Conservation (phyloP, 2,888 invertebrate species). For the Dorcus hopei region DNA sequence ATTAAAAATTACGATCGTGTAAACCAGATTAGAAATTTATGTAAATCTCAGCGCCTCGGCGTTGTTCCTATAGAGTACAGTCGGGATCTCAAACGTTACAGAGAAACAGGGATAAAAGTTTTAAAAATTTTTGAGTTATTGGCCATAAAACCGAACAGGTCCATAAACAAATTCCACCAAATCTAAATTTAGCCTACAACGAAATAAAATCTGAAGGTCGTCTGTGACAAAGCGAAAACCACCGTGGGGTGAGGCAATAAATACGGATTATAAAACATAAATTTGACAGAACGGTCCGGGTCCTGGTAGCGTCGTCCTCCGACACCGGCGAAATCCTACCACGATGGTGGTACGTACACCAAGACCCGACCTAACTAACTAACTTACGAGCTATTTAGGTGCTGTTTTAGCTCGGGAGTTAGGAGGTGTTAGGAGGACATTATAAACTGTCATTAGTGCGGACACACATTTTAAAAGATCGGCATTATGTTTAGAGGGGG, state of each 20-base stretch:
- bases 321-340: background rate
- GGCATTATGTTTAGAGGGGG: slow-evolving; percentile 16
- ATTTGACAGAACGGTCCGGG: slow-evolving; percentile 35
- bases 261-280: slow-evolving; percentile 38
- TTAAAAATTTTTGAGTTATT: slow-evolving; percentile 28
- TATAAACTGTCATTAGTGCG: slow-evolving; percentile 26
- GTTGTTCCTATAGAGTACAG: no score
- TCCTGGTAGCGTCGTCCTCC: slow-evolving; percentile 10
- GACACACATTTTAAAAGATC: slow-evolving; percentile 20
- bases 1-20: no score
- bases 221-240: slow-evolving; percentile 25
- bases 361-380: slow-evolving; percentile 1
- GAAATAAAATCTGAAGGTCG: slow-evolving; percentile 28
- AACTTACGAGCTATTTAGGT: slow-evolving; percentile 22
- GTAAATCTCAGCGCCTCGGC: no score
- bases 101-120: slow-evolving; percentile 15
- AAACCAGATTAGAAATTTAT: no score
- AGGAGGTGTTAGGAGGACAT: slow-evolving; percentile 12
- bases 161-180: slow-evolving; percentile 28
- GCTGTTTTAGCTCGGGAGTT: slow-evolving; percentile 19
- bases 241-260: slow-evolving; percentile 35
- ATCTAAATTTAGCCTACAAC: slow-evolving; percentile 29
- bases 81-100: background rate
- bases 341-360: background rate
- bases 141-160: slow-evolving; percentile 27